Base-by-base conservation (phyloP, 2,888 invertebrate species). In the Linhomoeus sp. region DNA sequence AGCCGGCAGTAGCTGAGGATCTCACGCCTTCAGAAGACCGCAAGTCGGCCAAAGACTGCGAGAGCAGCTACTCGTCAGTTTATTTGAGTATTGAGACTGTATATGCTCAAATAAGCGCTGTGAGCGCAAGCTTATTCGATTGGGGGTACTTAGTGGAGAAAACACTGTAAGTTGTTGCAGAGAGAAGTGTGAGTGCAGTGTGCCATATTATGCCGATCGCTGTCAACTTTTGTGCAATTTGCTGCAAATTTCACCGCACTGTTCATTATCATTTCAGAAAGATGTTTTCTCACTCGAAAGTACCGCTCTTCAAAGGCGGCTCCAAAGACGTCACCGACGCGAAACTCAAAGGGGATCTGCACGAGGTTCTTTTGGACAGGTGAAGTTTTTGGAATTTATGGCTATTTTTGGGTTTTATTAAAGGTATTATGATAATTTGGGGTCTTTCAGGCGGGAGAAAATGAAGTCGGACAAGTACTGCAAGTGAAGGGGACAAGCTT, bases 391-490 rank as follows among this genome's bases (percentile, higher is more conserved):
- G 3, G n/a, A 15, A n/a, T n/a, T n/a, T n/a, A n/a, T n/a, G n/a
- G n/a, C n/a, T 22, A 17, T 3, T 19, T 41, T 29, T 29, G 29
- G 3, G 24, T 14, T 19, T 9, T 22, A 15, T 22, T 3, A 33
- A 15, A 35, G 3, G 7, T 24, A 17, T 22, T 17, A 23, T 15
- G 19, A 33, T 43, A 23, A 24, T 39, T 41, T 50, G 44, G 5
- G n/a, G n/a, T 40, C 41, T 57, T 61, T 29, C 53, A 62, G 62
- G 56, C 73, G 90, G 54, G 81, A 83, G 64, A 92, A 94, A 73
- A 92, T 92, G 87, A 97, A 97, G 72, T 85, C 94, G 1, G 97
- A 97, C 66, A 75, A 92, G 68, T 94, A 92, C 71, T 92, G 92
- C 69, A n/a, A n/a, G n/a, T n/a, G n/a, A n/a, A n/a, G n/a, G n/a